Conservation (phyloP, 2,888 invertebrate species). For the Sarcophaga caerulescens region DNA sequence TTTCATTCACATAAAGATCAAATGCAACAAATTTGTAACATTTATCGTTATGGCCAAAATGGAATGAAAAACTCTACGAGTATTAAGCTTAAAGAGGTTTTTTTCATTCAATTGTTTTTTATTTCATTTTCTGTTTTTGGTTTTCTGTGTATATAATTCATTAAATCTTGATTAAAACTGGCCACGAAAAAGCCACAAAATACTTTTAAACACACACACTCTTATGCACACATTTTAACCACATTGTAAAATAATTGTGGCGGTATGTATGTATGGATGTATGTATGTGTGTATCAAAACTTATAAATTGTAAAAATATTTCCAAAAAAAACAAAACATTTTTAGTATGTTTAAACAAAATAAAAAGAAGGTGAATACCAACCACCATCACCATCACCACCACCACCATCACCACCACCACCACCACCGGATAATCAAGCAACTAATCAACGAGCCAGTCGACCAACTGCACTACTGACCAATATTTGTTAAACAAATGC, state of each 20-base stretch:
- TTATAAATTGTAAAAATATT: constrained; percentile 9
- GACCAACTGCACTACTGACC: constrained; percentile 39
- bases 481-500: constrained; percentile 57
- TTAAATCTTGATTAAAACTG: constrained; percentile 68
- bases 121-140: constrained; percentile 1
- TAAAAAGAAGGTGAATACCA: constrained; percentile 61
- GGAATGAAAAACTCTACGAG: neutral
- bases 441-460: neutral
- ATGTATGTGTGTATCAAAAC: constrained; percentile 5
- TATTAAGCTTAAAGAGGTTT: constrained; percentile 40
- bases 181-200: constrained; percentile 64
- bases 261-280: constrained; percentile 1
- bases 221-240: constrained; percentile 1
- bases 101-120: constrained; percentile 22
- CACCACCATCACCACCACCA: constrained; percentile 19
- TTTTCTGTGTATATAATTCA: constrained; percentile 48
- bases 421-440: neutral
- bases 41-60: constrained; percentile 64
- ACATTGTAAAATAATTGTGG: constrained; percentile 2
- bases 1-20: constrained; percentile 57
- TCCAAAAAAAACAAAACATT: neutral
- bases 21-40: constrained; percentile 60
- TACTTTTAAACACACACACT: neutral
- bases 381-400: constrained; percentile 18
- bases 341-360: neutral